Evolutionary conservation across 1,140 invertebrate species (phyloP).

Genomic region (Drosophila dunni): DNA sequence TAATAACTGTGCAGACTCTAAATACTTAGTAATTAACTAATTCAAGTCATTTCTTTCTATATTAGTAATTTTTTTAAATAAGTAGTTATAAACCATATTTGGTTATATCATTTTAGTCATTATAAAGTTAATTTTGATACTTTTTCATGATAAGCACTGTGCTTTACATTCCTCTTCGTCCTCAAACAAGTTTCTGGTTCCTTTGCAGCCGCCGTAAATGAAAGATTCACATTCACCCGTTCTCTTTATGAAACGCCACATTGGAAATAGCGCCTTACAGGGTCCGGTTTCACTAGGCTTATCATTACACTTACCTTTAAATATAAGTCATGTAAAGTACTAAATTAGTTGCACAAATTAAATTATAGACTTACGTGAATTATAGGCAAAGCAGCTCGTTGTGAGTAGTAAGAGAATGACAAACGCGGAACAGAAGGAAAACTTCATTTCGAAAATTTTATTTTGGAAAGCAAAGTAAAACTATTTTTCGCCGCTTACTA

Average conservation of each 20-base stretch:
- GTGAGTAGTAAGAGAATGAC: not conserved
- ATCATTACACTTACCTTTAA: slow-evolving; percentile 42
- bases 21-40: no score
- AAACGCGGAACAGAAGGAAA: not conserved
- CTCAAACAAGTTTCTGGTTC: slow-evolving; percentile 45
- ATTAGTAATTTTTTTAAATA: no score
- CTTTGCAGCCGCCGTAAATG: slow-evolving; percentile 46
- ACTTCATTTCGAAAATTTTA: not conserved
- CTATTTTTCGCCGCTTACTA: not conserved
- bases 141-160: slow-evolving; percentile 22
- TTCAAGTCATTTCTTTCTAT: no score
- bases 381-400: slow-evolving; percentile 8
- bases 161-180: slow-evolving; percentile 34
- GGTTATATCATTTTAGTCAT: not conserved
- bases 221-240: slow-evolving; percentile 34
- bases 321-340: not conserved
- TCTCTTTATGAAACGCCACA: slow-evolving; percentile 50
- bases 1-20: no score
- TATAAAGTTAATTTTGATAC: not conserved
- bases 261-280: slow-evolving; percentile 39
- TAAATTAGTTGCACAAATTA: not conserved
- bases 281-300: slow-evolving; percentile 37
- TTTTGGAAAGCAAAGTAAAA: not conserved
- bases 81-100: no score
- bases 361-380: slow-evolving; percentile 27